phyloP scores from a whole-genome alignment of 2,888 invertebrate genomes.

The Vannuccia rotundouncinata region DNA sequence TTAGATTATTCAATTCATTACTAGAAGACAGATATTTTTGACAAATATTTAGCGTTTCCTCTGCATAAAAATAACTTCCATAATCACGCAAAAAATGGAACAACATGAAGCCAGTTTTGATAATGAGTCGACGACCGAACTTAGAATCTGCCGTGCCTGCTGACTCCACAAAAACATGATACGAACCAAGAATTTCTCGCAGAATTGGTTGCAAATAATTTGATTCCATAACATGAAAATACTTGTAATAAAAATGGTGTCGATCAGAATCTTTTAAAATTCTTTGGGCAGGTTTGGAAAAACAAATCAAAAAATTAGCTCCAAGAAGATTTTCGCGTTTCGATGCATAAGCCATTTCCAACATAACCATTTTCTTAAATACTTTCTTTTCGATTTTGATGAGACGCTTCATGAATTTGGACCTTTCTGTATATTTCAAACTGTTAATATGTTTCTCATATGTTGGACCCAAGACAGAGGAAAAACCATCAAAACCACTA shows the following conservation, averaged over 20 bases:
- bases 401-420: not conserved
- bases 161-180: not conserved
- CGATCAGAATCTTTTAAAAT: not conserved
- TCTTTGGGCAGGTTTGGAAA: not conserved
- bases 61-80: not conserved
- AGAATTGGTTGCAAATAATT: not conserved
- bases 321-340: not conserved
- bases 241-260: not conserved
- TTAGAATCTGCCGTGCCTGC: not conserved
- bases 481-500: not conserved
- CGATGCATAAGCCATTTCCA: conserved; percentile 7
- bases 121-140: not conserved
- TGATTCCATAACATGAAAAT: conserved; percentile 15
- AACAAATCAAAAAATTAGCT: not conserved
- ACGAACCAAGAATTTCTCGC: not conserved
- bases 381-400: conserved; percentile 5
- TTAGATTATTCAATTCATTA: not conserved
- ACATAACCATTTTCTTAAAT: not conserved
- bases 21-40: not conserved
- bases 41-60: not conserved
- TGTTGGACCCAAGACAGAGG: not conserved
- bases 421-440: not conserved
- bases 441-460: not conserved
- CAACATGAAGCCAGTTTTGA: conserved; percentile 18
- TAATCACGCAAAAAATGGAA: conserved; percentile 12